Conservation (phyloP, 2,888 invertebrate species). For the Abrostola tripartita region DNA sequence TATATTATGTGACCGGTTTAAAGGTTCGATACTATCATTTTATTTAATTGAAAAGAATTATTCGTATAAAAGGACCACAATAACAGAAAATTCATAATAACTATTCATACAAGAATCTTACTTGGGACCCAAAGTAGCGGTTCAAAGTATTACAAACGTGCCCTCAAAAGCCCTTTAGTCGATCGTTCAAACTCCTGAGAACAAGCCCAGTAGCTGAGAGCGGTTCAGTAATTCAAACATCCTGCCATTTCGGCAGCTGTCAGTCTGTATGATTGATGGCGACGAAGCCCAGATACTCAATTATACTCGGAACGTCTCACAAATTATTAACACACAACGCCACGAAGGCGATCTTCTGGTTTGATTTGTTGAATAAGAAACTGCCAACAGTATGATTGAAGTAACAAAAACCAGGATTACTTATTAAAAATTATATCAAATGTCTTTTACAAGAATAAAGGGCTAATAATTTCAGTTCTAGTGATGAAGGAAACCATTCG, state of each 20-base stretch:
- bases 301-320: conserved; percentile 33
- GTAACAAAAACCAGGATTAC: neutral
- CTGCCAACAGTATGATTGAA: neutral
- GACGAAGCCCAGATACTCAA: conserved; percentile 31
- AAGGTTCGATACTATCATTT: too few relatives aligned
- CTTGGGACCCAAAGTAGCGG: neutral
- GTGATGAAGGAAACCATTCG: too few relatives aligned
- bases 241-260: conserved; percentile 47
- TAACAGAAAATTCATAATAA: too few relatives aligned
- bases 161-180: conserved; percentile 22
- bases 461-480: too few relatives aligned
- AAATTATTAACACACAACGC: conserved; percentile 36
- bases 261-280: conserved; percentile 46
- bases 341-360: neutral
- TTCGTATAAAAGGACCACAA: too few relatives aligned
- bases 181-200: conserved; percentile 15
- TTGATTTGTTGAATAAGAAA: conserved; percentile 1
- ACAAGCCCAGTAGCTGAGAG: conserved; percentile 39
- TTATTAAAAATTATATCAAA: neutral
- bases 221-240: conserved; percentile 50
- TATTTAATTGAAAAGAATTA: too few relatives aligned
- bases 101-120: neutral
- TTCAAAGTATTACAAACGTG: neutral
- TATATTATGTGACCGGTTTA: too few relatives aligned
- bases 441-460: neutral